Evolutionary conservation across 2,113 vertebrate species (phyloP).

Genomic region (Corythornis madagascariensis): DNA sequence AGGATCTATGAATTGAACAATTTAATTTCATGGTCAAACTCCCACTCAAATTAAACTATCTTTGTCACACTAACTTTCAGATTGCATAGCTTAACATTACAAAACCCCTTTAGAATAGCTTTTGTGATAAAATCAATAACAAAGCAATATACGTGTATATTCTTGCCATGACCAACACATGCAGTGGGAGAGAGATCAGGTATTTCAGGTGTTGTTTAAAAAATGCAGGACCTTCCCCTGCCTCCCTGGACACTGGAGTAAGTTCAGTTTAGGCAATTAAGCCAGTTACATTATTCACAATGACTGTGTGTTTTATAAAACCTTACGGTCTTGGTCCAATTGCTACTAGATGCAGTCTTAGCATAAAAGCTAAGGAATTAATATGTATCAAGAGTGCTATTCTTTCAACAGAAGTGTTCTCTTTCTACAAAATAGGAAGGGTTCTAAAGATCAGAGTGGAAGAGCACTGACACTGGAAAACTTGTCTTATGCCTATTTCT

Average conservation of each 20-base stretch:
- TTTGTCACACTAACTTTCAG: background rate
- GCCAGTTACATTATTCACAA: background rate
- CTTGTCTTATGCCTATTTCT: background rate
- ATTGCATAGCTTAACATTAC: background rate
- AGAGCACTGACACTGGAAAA: accelerated
- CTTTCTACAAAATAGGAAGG: background rate
- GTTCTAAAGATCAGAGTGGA: background rate
- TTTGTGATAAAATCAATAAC: background rate
- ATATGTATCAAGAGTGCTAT: background rate
- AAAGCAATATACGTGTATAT: too few species aligned
- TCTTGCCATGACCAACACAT: background rate
- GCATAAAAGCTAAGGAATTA: background rate
- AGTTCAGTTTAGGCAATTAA: background rate
- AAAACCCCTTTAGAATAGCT: background rate
- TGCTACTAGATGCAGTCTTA: background rate
- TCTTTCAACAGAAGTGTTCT: background rate
- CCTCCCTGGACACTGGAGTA: background rate
- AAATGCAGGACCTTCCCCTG: background rate
- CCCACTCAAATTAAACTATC: background rate
- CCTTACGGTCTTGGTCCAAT: background rate
- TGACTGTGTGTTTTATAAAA: background rate
- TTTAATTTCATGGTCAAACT: background rate
- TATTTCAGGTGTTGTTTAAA: background rate
- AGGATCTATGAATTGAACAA: background rate
- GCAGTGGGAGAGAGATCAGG: background rate